Percentiles rank a stretch among this genome's conserved stretches.
phyloP scores from a whole-genome alignment of 2,113 vertebrate species.

The Thamnophis sirtalis region DNA sequence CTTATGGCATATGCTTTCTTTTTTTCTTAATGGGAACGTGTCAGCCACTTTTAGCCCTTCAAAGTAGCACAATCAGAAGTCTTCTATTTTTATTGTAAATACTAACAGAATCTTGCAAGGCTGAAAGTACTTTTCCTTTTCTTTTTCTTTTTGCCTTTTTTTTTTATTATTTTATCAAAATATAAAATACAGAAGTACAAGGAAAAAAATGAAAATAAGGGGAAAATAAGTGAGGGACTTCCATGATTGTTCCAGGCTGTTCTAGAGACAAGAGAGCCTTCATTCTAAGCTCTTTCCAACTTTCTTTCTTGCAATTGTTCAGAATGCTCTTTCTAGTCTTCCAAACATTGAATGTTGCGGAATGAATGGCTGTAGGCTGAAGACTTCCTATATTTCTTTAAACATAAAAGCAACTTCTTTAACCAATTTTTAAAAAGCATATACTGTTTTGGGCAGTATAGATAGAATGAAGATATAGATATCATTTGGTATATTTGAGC shows the following conservation, averaged over 20 bases:
- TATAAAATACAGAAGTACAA: neutral
- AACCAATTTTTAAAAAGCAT: neutral
- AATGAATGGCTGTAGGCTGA: neutral
- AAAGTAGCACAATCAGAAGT: neutral
- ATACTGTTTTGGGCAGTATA: neutral
- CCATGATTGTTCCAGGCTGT: neutral
- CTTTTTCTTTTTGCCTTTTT: neutral
- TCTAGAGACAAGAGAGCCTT: neutral
- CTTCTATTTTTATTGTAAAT: neutral
- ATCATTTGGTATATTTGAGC: neutral
- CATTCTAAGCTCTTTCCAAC: neutral
- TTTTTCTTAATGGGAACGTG: neutral
- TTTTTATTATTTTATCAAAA: neutral
- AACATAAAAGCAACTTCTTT: neutral
- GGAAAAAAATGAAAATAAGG: neutral
- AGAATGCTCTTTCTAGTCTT: neutral
- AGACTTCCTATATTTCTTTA: neutral
- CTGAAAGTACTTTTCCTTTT: neutral
- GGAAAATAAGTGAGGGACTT: neutral
- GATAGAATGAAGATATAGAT: neutral
- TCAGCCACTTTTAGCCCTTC: neutral
- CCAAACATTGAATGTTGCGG: neutral
- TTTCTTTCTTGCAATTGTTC: neutral
- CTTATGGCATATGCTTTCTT: neutral
- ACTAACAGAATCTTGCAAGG: neutral